Conservation (phyloP, 2,888 invertebrate species). For the Caenorhabditis sp. region DNA sequence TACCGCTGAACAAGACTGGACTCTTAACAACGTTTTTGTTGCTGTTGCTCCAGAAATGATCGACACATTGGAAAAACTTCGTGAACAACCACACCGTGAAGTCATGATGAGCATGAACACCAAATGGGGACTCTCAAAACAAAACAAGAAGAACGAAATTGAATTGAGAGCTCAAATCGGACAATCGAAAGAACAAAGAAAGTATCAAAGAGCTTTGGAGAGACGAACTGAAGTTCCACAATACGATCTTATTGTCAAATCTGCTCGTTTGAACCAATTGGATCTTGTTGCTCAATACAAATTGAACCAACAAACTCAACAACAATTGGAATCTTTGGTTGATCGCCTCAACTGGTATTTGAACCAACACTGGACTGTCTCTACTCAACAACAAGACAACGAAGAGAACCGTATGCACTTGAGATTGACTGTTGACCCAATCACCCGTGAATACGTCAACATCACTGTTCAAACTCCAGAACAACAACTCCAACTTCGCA, state of each 20-base stretch:
- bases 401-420: slow-evolving; percentile 30
- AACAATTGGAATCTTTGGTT: slow-evolving; percentile 37
- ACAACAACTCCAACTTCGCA: slow-evolving; percentile 32
- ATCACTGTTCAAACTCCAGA: slow-evolving; percentile 57
- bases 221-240: slow-evolving; percentile 25
- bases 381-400: slow-evolving; percentile 23
- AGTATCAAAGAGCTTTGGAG: slow-evolving; percentile 28
- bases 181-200: slow-evolving; percentile 38
- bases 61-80: slow-evolving; percentile 34
- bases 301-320: slow-evolving; percentile 31
- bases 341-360: slow-evolving; percentile 43
- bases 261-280: slow-evolving; percentile 54
- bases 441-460: slow-evolving; percentile 55
- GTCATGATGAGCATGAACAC: slow-evolving; percentile 25
- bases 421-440: slow-evolving; percentile 58
- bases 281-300: slow-evolving; percentile 49
- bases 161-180: slow-evolving; percentile 35
- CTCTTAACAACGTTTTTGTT: slow-evolving; percentile 39
- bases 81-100: slow-evolving; percentile 47
- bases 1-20: slow-evolving; percentile 52
- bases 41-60: slow-evolving; percentile 49
- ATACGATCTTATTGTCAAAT: slow-evolving; percentile 49
- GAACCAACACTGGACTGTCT: slow-evolving; percentile 53
- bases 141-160: slow-evolving; percentile 39
- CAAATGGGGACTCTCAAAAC: slow-evolving; percentile 37